Conservation (phyloP, 2,888 invertebrate genomes). For the Vesta saturnalis region DNA sequence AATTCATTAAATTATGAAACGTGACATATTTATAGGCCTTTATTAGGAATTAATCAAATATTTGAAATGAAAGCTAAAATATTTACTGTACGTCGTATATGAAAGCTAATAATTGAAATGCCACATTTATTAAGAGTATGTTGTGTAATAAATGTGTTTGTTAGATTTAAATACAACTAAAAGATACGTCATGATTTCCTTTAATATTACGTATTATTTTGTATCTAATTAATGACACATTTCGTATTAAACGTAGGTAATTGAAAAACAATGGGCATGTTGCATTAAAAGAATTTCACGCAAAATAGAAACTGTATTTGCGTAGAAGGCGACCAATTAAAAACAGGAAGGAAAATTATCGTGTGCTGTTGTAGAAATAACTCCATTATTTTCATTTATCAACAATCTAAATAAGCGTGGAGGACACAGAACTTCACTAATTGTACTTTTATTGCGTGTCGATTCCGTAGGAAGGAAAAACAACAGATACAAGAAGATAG, state of each 20-base stretch:
- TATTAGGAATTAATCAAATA: slow-evolving; percentile 33
- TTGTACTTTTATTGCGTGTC: slow-evolving; percentile 58
- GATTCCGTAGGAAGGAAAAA: slow-evolving; percentile 34
- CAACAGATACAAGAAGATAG: slow-evolving; percentile 32
- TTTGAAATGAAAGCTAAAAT: slow-evolving; percentile 27
- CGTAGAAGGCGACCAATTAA: slow-evolving; percentile 51
- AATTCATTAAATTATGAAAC: slow-evolving; percentile 4
- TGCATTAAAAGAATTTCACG: slow-evolving; percentile 16
- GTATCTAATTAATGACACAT: neutral
- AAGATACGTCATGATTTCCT: too few species aligned
- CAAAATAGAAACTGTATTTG: slow-evolving; percentile 11
- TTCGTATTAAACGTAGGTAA: neutral
- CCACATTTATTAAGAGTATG: too few species aligned
- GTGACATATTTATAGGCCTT: slow-evolving; percentile 14
- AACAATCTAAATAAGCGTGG: slow-evolving; percentile 61
- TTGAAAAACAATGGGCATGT: slow-evolving; percentile 10
- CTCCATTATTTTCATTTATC: slow-evolving; percentile 60
- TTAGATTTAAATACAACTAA: too few species aligned
- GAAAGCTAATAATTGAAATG: slow-evolving; percentile 37
- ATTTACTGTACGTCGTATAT: slow-evolving; percentile 23
- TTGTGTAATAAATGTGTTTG: too few species aligned
- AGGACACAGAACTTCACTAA: slow-evolving; percentile 60
- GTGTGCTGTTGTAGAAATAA: slow-evolving; percentile 58
- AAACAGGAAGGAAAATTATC: slow-evolving; percentile 56
- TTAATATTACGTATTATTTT: neutral